phyloP scores from a whole-genome alignment of 92 coral and sea anemone species.

The Pocillopora grandis region DNA sequence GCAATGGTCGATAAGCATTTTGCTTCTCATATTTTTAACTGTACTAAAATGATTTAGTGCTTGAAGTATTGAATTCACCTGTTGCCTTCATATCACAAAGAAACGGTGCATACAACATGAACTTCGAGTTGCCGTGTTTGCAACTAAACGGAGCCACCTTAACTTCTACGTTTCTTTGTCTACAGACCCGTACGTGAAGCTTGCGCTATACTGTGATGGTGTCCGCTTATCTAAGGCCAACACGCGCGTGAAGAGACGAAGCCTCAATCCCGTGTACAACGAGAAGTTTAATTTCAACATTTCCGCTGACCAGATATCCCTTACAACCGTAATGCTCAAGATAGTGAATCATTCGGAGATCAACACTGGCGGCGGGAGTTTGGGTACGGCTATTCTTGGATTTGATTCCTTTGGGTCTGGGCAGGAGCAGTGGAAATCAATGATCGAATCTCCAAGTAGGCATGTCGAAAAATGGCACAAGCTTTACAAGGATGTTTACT shows the following conservation, averaged over 20 bases:
- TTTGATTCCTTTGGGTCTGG: conserved; percentile 90
- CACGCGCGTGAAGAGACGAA: conserved; percentile 91
- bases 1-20: too few relatives aligned
- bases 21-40: too few relatives aligned
- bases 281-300: conserved; percentile 97
- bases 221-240: conserved; percentile 86
- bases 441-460: conserved; percentile 93
- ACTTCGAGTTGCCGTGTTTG: too few relatives aligned
- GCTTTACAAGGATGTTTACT: conserved; percentile 56
- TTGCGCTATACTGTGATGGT: conserved; percentile 92
- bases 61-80: too few relatives aligned
- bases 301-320: conserved; percentile 92
- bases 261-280: conserved; percentile 91
- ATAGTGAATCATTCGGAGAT: conserved; percentile 81
- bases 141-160: background rate
- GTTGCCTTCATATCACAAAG: too few relatives aligned
- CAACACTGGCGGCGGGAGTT: conserved; percentile 57
- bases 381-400: conserved; percentile 88
- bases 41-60: too few relatives aligned
- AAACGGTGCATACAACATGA: too few relatives aligned
- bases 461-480: conserved; percentile 97
- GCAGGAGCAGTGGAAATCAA: conserved; percentile 95
- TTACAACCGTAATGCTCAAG: conserved; percentile 89
- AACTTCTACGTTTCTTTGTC: background rate
- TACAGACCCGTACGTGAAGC: conserved; percentile 91